Evolutionary conservation across 2,797 vertebrate genomes (phyloP).

Genomic region (Propithecus deckenii): DNA sequence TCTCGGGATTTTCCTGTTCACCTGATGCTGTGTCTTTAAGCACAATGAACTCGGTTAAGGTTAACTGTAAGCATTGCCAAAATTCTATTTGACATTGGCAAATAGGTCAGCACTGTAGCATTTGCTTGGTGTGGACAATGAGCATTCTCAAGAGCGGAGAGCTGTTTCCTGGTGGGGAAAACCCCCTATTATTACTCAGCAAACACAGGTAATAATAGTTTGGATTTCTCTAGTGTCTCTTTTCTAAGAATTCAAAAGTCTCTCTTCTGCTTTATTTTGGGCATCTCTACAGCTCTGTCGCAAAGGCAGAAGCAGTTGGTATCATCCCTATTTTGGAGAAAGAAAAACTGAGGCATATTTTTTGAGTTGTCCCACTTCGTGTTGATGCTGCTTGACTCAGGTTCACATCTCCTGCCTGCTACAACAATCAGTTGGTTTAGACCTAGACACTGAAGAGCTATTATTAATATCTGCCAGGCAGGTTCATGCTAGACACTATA

Average conservation of each 20-base stretch:
- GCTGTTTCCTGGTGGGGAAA: conserved; percentile 53
- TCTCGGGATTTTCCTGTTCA: conserved; percentile 58
- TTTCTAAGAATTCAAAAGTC: not conserved
- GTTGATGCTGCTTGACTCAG: not conserved
- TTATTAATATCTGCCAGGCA: not conserved
- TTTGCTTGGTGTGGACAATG: conserved; percentile 9
- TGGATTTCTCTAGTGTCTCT: conserved; percentile 21
- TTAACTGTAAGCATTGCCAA: conserved; percentile 60
- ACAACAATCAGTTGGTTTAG: not conserved
- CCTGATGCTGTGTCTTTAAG: conserved; percentile 47
- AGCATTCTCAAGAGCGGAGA: not conserved
- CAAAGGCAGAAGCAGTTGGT: not conserved
- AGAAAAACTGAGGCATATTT: not conserved
- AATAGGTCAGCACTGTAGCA: conserved; percentile 27
- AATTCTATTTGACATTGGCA: conserved; percentile 42
- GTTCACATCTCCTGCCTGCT: not conserved
- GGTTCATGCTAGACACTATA: not conserved
- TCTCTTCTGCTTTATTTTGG: not conserved
- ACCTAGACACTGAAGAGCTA: not conserved
- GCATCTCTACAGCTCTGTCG: not conserved
- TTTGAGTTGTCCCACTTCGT: not conserved
- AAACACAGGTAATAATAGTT: not conserved
- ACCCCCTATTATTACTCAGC: conserved; percentile 33
- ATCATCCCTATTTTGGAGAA: not conserved
- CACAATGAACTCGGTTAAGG: conserved; percentile 60